These are phyloP conservation scores for Heliconius hortense DNA, from an alignment of 2,888 invertebrate species.

Conservation along the genomic window DNA sequence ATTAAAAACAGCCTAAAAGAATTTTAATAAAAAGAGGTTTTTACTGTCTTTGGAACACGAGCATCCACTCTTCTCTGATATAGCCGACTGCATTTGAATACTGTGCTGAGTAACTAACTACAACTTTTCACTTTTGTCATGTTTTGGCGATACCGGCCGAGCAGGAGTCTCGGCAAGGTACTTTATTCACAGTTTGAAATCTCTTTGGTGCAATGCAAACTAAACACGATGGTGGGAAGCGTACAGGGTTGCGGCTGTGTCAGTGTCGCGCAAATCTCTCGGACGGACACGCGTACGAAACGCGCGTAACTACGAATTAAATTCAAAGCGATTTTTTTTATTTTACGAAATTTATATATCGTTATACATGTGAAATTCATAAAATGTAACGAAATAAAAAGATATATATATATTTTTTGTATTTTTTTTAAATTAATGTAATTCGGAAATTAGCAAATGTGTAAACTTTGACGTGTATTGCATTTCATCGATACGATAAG, in stretches of 20 bases:
- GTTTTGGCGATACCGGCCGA: constrained; percentile 28
- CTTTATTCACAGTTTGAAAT: constrained; percentile 24
- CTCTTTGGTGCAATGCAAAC: constrained; percentile 30
- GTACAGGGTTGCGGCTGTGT: constrained; percentile 43
- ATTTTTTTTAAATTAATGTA: constrained; percentile 14
- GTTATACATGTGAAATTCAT: neutral
- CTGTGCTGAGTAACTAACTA: constrained; percentile 5
- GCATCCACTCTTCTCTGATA: neutral
- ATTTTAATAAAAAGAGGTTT: neutral
- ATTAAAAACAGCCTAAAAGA: neutral
- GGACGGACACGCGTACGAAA: constrained; percentile 40
- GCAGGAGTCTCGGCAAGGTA: constrained; percentile 8
- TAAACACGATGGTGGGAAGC: constrained; percentile 43
- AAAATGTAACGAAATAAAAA: constrained; percentile 16
- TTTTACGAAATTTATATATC: neutral
- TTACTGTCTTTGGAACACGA: constrained; percentile 13
- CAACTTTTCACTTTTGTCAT: constrained; percentile 34
- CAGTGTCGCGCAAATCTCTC: constrained; percentile 46
- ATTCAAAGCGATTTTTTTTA: neutral
- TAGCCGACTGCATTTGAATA: constrained; percentile 8
- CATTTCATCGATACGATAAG: constrained; percentile 49
- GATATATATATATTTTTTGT: neutral
- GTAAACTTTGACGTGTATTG: constrained; percentile 34
- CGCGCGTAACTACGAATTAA: constrained; percentile 21
- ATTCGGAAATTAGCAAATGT: constrained; percentile 13